Evolutionary conservation across 2,113 vertebrate genomes (phyloP).

Genomic region (Xiphophorus hellerii): DNA sequence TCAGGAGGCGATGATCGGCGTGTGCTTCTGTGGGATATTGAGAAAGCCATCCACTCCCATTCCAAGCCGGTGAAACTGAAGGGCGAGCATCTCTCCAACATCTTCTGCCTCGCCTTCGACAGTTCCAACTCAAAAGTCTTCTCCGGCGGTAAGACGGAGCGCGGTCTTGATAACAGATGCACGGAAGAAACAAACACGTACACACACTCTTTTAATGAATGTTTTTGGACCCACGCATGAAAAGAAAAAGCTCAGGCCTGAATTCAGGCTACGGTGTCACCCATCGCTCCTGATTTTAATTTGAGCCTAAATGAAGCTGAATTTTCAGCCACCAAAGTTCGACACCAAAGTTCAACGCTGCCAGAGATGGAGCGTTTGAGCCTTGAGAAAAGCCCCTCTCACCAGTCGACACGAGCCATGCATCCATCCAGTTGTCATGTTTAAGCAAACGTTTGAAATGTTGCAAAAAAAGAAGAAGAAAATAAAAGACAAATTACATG

Average conservation of each 20-base stretch:
- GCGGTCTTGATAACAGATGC: background rate
- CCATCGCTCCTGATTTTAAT: too few species aligned
- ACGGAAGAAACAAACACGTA: too few species aligned
- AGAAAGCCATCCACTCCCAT: constrained; percentile 91
- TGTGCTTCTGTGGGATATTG: constrained; percentile 97
- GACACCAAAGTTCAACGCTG: background rate
- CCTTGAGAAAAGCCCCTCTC: background rate
- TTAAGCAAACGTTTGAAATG: too few species aligned
- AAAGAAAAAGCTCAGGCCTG: too few species aligned
- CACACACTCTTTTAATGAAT: too few species aligned
- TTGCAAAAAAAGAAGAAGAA: too few species aligned
- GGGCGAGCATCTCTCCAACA: constrained; percentile 97
- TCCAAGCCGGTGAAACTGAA: constrained; percentile 94
- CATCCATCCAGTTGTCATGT: too few species aligned
- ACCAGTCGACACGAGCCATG: too few species aligned
- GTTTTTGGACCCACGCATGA: too few species aligned
- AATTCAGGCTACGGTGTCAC: too few species aligned
- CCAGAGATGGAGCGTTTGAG: background rate
- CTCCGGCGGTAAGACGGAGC: constrained; percentile 88
- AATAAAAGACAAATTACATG: too few species aligned
- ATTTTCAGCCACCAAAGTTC: background rate
- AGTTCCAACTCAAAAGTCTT: constrained; percentile 95
- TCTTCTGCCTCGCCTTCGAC: constrained; percentile 98
- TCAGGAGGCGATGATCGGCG: constrained; percentile 95
- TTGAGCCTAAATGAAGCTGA: too few species aligned